A percentile compares a stretch with the other conserved stretches of the same genome.
Evolutionary conservation across 2,888 invertebrate species (phyloP).

Genomic region (Drosophila mimica): DNA sequence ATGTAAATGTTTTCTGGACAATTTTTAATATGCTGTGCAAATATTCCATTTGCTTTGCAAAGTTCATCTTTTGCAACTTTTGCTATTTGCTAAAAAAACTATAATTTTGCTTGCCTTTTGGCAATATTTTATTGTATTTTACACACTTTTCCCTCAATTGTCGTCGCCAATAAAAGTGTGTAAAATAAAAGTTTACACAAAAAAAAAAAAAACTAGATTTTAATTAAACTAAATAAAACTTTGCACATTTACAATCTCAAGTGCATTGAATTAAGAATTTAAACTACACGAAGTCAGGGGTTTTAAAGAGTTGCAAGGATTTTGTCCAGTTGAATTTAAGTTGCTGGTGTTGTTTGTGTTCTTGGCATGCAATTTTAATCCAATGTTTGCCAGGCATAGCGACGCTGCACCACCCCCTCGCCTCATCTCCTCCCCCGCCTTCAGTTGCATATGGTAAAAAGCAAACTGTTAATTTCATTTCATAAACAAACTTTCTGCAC

Average conservation of each 20-base stretch:
- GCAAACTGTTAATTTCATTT: conserved; percentile 61
- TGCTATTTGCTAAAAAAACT: neutral
- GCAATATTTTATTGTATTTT: neutral
- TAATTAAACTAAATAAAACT: neutral
- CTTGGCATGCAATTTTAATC: conserved; percentile 37
- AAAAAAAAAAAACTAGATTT: neutral
- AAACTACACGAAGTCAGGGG: neutral
- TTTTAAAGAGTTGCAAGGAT: conserved; percentile 9
- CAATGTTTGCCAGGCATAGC: neutral
- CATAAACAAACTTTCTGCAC: conserved; percentile 61
- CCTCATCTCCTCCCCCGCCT: neutral
- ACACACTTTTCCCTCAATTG: neutral
- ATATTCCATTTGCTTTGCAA: neutral
- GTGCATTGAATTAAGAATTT: conserved; percentile 5
- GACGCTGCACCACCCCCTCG: neutral
- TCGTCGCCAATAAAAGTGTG: neutral
- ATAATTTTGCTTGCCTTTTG: neutral
- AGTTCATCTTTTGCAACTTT: neutral
- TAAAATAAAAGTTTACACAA: no score
- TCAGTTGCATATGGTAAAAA: conserved; percentile 13
- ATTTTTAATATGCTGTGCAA: neutral
- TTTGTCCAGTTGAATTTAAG: conserved; percentile 6
- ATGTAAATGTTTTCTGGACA: neutral
- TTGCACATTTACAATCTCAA: neutral
- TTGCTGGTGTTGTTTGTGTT: conserved; percentile 7